Evolutionary conservation across 2,113 vertebrate species (phyloP).

Genomic region (Dicentrarchus labrax): DNA sequence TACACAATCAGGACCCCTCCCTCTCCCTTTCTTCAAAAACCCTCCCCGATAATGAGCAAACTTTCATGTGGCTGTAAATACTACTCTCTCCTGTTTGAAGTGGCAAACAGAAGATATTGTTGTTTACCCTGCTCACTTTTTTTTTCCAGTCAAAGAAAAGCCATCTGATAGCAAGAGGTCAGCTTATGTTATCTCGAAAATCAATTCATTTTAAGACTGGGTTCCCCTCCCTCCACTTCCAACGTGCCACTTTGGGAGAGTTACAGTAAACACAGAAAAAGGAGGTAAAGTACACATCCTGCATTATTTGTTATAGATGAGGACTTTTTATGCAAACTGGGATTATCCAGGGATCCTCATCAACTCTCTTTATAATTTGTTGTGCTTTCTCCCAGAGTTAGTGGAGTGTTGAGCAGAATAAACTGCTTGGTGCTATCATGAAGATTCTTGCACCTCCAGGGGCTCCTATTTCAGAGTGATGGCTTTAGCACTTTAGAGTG

Average conservation of each 20-base stretch:
- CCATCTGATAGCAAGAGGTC: constrained; percentile 73
- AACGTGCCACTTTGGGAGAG: constrained; percentile 25
- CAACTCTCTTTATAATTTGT: constrained; percentile 67
- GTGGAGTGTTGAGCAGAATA: constrained; percentile 73
- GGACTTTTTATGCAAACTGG: constrained; percentile 62
- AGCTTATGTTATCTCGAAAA: constrained; percentile 71
- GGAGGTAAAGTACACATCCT: constrained; percentile 35
- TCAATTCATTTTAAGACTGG: constrained; percentile 62
- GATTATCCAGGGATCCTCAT: constrained; percentile 74
- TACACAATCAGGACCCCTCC: constrained; percentile 78
- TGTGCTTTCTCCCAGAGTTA: constrained; percentile 67
- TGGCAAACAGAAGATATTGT: constrained; percentile 74
- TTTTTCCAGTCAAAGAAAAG: constrained; percentile 74
- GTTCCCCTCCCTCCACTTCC: constrained; percentile 43
- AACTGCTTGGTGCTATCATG: constrained; percentile 71
- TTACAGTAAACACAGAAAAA: constrained; percentile 57
- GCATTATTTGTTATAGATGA: constrained; percentile 51
- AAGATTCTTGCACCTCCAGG: constrained; percentile 70
- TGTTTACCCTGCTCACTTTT: constrained; percentile 71
- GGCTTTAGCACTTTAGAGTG: constrained; percentile 78
- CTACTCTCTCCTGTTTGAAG: constrained; percentile 77
- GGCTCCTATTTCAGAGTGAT: constrained; percentile 79
- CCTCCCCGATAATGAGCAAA: constrained; percentile 81
- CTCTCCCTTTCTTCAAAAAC: constrained; percentile 51
- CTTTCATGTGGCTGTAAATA: constrained; percentile 83